Base-by-base conservation (phyloP, 1,140 invertebrate species). In the Meteorus sp. region DNA sequence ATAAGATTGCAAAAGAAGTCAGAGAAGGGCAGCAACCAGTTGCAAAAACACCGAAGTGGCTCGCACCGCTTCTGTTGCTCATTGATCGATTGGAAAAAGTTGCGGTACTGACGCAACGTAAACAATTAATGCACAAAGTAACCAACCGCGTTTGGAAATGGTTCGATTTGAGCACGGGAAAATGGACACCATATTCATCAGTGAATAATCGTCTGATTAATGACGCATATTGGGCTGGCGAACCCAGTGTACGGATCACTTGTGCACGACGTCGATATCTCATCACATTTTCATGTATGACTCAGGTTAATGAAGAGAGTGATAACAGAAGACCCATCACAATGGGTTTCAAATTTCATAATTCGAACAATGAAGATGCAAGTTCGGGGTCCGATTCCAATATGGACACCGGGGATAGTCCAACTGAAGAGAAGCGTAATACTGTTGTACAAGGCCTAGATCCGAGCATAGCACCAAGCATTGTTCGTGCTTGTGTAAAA, bases 51-150 rank as follows among this genome's bases (percentile, higher is more conserved):
- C 89, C 85, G 0, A 92, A 90, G 67, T 94, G 92, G 92, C 70
- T 95, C 9, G 88, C 91, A 4, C 89, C 91, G 0, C 68, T 92
- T 1, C 74, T 94, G 1, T 76, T 94, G 1, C 76, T 94, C 0
- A 83, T 95, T 15, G 92, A 95, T 73, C 82, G 90, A 20, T 86
- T 91, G 66, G 91, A 94, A 56, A 94, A 93, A 76, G 86, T 92
- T 7, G 85, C 89, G 15, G 80, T 88, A 45, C 83, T 87, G 2
- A 87, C 89, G 0, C 84, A 86, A 56, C 80, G 91, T 29, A 90
- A 90, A 71, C 81, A 84, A 22, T 79, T 85, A 3, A 88, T 93
- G 79, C 85, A 89, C 56, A 83, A 85, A 61, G 88, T 89, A 61
- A 85, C 81, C 20, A 70, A 80, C 39, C 83, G 86, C 37, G 74